Percentiles rank a stretch among this genome's conserved stretches.
Evolutionary conservation across 2,888 invertebrate species (phyloP).

Genomic region (Poecilus cupreus): DNA sequence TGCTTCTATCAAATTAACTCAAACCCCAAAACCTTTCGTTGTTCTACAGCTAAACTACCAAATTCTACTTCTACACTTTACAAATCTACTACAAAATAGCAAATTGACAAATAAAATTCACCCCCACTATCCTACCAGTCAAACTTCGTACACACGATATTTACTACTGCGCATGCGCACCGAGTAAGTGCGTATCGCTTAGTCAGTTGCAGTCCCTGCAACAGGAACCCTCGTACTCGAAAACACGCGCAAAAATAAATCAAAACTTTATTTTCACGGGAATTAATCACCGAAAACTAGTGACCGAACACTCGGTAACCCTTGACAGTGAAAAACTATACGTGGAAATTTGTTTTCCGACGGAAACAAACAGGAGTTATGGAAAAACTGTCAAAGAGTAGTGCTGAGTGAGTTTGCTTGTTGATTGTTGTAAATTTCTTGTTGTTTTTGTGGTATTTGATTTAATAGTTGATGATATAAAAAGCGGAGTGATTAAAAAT

Average conservation of each 20-base stretch:
- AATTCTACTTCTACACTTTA: not conserved
- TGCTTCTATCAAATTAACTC: too few relatives aligned
- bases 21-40: too few relatives aligned
- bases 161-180: not conserved
- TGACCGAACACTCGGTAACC: not conserved
- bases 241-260: not conserved
- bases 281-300: not conserved
- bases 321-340: not conserved
- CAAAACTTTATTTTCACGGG: not conserved
- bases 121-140: not conserved
- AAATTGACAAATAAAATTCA: not conserved
- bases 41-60: too few relatives aligned
- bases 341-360: not conserved
- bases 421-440: not conserved
- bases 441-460: not conserved
- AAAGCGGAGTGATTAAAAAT: not conserved
- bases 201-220: slow-evolving; percentile 11
- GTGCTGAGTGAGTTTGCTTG: not conserved
- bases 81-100: not conserved
- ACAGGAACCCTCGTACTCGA: not conserved
- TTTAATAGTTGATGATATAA: not conserved
- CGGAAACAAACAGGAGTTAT: not conserved
- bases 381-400: not conserved
- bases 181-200: slow-evolving; percentile 20
- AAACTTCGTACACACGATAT: not conserved